Evolutionary conservation across 2,113 vertebrate species (phyloP), one percentile per base, ranked within the genome.

Genomic region (Sula dactylatra): DNA sequence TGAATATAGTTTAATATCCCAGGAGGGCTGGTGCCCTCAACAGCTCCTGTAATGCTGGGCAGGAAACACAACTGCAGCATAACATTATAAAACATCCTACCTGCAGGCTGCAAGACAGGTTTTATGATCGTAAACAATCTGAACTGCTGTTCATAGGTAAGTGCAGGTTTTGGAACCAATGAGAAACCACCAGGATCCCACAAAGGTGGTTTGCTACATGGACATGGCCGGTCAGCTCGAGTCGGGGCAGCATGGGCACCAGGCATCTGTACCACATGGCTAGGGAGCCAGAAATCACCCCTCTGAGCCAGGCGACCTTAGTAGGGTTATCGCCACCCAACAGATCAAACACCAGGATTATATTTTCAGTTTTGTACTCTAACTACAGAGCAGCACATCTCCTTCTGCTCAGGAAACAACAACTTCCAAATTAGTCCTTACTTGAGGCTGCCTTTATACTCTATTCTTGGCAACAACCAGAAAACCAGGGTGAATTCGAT

Each of bases 221-320:
- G 31, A 42, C 65, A 17, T 0, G 1, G 71, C 19, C 34, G 16
- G 10, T 11, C 34, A 16, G 52, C 17, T n/a, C 3, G 0, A 83
- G 34, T 16, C 1, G 0, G n/a, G 11, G 29, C 59, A 59, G 36
- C 19, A 64, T 0, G 0, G 36, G 13, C 31, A 64, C 4, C 27
- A 50, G 25, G 9, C 13, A 22, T 6, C 42, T 19, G 42, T 24
- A 31, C 20, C 32, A 3, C 2, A 0, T 3, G 12, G 15, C 10
- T 29, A 12, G 13, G 26, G 42, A 56, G 40, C 14, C 54, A 47
- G 45, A 81, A 76, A 24, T 13, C 17, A 13, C 18, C 38, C 7
- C 61, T 40, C 24, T 5, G 49, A 76, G n/a, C 17, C 73, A 58
- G 22, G 21, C 1, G 1, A 24, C 32, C 54, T 40, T 10, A 16